Conservation (phyloP, 2,888 invertebrate genomes). For the Unio pictorum region DNA sequence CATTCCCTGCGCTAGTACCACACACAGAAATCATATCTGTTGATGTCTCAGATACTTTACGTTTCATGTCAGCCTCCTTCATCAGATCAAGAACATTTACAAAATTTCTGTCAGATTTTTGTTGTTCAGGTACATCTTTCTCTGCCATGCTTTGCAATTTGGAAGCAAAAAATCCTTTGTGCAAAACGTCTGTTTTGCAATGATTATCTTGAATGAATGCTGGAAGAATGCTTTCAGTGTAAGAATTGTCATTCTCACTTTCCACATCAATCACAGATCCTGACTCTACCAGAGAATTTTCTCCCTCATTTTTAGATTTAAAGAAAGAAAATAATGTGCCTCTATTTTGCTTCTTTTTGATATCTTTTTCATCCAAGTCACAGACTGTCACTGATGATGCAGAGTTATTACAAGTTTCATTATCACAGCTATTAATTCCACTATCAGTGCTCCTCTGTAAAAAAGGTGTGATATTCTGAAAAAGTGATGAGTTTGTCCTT, state of each 20-base stretch:
- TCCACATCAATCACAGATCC: conserved; percentile 3
- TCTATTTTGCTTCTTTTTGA: background rate
- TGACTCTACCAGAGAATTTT: background rate
- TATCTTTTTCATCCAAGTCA: background rate
- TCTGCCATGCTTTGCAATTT: conserved; percentile 1
- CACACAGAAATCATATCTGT: no score
- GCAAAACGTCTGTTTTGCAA: background rate
- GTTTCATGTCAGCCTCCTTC: background rate
- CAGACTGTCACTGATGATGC: background rate
- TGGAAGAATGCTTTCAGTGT: no score
- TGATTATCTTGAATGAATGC: no score
- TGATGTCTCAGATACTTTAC: background rate
- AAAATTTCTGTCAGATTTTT: background rate
- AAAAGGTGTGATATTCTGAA: background rate
- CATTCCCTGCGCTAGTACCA: no score
- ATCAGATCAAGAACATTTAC: background rate
- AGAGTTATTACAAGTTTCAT: background rate
- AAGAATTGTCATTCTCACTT: background rate
- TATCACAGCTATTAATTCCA: background rate
- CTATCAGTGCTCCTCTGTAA: background rate
- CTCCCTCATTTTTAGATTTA: conserved; percentile 3
- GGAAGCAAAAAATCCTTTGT: conserved; percentile 21
- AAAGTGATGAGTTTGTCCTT: background rate
- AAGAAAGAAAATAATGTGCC: conserved; percentile 5
- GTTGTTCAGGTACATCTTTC: no score